These are phyloP conservation scores for Chrysocyon brachyurus DNA, from an alignment of 2,797 vertebrate genomes.

Conservation along the genomic window DNA sequence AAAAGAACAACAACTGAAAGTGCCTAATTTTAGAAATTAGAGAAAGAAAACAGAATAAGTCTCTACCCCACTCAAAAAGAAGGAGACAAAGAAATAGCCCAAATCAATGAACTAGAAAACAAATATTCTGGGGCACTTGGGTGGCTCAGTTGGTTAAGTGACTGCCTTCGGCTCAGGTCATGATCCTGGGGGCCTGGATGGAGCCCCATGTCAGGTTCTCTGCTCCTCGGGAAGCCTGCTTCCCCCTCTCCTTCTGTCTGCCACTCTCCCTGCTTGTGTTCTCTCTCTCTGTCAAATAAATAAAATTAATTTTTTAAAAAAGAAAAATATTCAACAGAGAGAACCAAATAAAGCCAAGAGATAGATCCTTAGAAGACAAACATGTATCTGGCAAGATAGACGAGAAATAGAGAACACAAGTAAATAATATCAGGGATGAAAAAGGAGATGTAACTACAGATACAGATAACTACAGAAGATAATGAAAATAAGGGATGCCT, in stretches of 20 bases:
- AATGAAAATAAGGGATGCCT: too few species aligned
- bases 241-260: too few species aligned
- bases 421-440: background rate
- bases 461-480: too few species aligned
- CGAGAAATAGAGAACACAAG: constrained; percentile 9
- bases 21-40: background rate
- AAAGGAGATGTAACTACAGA: background rate
- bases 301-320: too few species aligned
- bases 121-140: background rate
- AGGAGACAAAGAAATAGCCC: constrained; percentile 22
- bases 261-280: too few species aligned
- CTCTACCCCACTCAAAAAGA: background rate
- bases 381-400: background rate
- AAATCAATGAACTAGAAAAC: background rate
- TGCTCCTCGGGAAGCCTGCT: too few species aligned
- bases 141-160: too few species aligned
- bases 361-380: background rate
- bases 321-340: background rate
- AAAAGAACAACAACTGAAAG: background rate
- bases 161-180: too few species aligned
- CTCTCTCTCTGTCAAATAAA: too few species aligned
- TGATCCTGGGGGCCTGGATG: too few species aligned
- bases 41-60: background rate
- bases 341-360: background rate
- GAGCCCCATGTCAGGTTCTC: too few species aligned